These are phyloP conservation scores for Eriocheir sinensis DNA, from an alignment of 1,140 invertebrate genomes.

Conservation along the genomic window DNA sequence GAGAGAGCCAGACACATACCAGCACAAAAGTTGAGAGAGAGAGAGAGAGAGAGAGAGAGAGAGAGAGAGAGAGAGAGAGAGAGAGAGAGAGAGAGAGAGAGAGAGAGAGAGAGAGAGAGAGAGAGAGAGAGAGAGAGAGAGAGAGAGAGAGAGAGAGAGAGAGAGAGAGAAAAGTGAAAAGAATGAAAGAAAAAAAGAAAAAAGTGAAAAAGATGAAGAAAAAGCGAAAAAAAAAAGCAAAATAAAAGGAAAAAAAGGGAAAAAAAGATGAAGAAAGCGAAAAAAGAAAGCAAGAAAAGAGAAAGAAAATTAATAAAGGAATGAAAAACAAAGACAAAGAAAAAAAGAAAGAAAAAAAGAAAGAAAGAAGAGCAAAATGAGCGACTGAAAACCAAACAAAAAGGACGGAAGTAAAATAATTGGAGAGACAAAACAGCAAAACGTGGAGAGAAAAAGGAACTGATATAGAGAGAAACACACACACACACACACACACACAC, in stretches of 20 bases:
- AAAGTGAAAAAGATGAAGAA: background rate
- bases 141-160: background rate
- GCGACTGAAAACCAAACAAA: no score
- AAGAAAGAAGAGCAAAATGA: no score
- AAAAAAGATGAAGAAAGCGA: background rate
- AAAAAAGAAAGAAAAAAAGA: no score
- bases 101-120: background rate
- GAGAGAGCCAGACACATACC: no score
- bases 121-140: background rate
- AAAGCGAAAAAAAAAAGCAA: background rate
- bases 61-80: background rate
- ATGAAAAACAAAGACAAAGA: no score
- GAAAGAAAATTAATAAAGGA: no score
- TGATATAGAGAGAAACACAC: no score
- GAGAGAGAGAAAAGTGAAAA: background rate
- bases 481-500: no score
- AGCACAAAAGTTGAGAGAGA: background rate
- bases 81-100: background rate
- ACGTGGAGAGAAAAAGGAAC: background rate
- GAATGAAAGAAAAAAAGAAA: background rate
- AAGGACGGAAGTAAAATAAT: no score
- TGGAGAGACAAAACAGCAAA: no score
- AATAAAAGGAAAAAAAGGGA: background rate
- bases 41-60: background rate
- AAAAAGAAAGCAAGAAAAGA: background rate